Evolutionary conservation across 2,113 vertebrate species (phyloP), one percentile per base, ranked within the genome.

Genomic region (Dicerorhinus sumatrensis): DNA sequence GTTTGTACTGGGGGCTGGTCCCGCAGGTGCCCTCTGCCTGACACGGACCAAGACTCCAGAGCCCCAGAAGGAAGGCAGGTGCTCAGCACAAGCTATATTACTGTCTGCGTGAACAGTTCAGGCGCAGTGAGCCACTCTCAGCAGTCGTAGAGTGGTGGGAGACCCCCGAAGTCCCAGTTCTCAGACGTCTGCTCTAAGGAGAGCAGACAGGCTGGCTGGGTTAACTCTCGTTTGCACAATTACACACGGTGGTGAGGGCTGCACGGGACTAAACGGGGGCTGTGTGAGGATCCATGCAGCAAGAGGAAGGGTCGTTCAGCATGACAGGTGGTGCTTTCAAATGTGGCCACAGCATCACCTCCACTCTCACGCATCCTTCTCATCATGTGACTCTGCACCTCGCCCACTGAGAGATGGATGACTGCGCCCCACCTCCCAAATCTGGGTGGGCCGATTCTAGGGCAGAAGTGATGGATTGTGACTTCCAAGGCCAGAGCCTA

Each of bases 61-160:
- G 25, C 12, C 42, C 62, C 2, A 5, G 91, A 21, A 63, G 31
- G 36, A 20, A 18, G 42, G 79, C 39, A 20, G 8, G 7, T 14
- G 25, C 8, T 21, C 21, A 0, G 25, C 13, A 17, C 6, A 25
- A 13, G 25, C 36, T 33, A 7, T 1, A 1, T 4, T 42, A 42
- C 42, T 1, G 6, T 29, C 12, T n/a, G 20, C 21, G 6, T 42
- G 51, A 9, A 27, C 2, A 2, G 62, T 3, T 0, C 0, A 31
- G 88, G 16, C 3, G 2, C 29, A 46, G 42, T 2, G 16, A 17
- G 2, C 18, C 54, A 8, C 39, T 33, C n/a, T 3, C 33, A 3
- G n/a, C 36, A 17, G 5, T 3, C 11, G 8, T 39, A 23, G 12
- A 5, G 1, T 0, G 3, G 9, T 1, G 6, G 51, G 85, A 42